Percentiles rank a stretch among this genome's conserved stretches.
Evolutionary conservation across 2,888 invertebrate species (phyloP).

Genomic region (Volucella inanis): DNA sequence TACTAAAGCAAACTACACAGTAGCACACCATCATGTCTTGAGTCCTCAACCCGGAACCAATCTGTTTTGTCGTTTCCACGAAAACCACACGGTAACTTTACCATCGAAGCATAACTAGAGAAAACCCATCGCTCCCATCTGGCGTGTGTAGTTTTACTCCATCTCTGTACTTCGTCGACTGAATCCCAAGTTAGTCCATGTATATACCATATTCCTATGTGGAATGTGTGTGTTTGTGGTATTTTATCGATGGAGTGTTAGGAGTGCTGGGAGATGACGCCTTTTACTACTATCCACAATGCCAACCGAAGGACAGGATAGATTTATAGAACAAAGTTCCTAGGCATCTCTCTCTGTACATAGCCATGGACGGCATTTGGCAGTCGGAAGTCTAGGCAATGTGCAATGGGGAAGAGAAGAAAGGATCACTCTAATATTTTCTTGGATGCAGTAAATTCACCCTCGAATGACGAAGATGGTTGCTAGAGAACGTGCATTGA

Average conservation of each 20-base stretch:
- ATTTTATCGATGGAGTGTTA: constrained; percentile 41
- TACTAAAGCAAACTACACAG: constrained; percentile 58
- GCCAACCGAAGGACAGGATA: constrained; percentile 56
- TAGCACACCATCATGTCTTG: constrained; percentile 20
- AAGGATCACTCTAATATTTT: constrained; percentile 63
- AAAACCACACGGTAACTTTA: constrained; percentile 67
- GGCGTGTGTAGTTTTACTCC: constrained; percentile 13
- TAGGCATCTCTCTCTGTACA: not conserved
- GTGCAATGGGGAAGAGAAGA: constrained; percentile 15
- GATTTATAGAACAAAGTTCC: constrained; percentile 59
- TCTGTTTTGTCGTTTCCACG: constrained; percentile 61
- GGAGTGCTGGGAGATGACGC: constrained; percentile 21
- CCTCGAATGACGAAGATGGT: constrained; percentile 55
- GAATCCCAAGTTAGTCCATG: no score
- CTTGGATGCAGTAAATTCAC: constrained; percentile 72
- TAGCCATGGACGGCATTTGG: no score
- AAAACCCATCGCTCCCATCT: constrained; percentile 40
- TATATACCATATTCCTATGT: no score
- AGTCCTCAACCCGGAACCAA: constrained; percentile 57
- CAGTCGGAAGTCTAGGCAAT: not conserved
- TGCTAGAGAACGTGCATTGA: constrained; percentile 61
- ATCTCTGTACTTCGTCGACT: not conserved
- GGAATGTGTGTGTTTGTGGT: not conserved
- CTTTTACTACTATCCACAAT: constrained; percentile 30
- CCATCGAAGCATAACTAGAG: constrained; percentile 64